Evolutionary conservation across 2,888 invertebrate genomes (phyloP).

Genomic region (Latrodectus elegans): DNA sequence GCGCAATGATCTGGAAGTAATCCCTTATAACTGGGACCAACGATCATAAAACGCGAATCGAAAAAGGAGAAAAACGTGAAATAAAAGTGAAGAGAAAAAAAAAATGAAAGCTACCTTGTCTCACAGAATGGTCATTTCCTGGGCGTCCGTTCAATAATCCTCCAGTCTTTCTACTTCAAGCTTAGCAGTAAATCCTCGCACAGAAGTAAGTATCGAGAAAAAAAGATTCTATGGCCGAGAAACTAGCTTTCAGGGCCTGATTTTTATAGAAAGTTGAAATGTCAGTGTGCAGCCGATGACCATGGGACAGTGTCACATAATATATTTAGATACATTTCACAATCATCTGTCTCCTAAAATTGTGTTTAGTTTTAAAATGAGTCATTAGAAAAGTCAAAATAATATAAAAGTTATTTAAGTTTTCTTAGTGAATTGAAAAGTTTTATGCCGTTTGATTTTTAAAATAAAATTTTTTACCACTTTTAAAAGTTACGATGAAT

Average conservation of each 20-base stretch:
- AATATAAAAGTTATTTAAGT: too few species aligned
- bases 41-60: slow-evolving; percentile 54
- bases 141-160: slow-evolving; percentile 54
- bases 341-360: too few species aligned
- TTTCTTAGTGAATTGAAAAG: too few species aligned
- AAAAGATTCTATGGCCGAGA: slow-evolving; percentile 40
- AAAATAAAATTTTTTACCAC: too few species aligned
- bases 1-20: slow-evolving; percentile 62
- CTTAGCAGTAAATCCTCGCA: slow-evolving; percentile 46
- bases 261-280: too few species aligned
- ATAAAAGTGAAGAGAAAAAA: slow-evolving; percentile 20
- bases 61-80: slow-evolving; percentile 20
- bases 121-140: slow-evolving; percentile 48
- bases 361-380: too few species aligned
- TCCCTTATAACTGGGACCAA: slow-evolving; percentile 45
- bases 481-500: too few species aligned
- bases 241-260: neutral
- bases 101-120: slow-evolving; percentile 59
- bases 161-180: slow-evolving; percentile 54
- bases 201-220: slow-evolving; percentile 24
- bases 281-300: too few species aligned
- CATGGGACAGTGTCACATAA: too few species aligned
- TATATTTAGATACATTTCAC: too few species aligned
- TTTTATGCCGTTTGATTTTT: too few species aligned
- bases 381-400: too few species aligned